Base-by-base conservation (phyloP, 2,888 invertebrate genomes). In the Drosophila ochracea region DNA sequence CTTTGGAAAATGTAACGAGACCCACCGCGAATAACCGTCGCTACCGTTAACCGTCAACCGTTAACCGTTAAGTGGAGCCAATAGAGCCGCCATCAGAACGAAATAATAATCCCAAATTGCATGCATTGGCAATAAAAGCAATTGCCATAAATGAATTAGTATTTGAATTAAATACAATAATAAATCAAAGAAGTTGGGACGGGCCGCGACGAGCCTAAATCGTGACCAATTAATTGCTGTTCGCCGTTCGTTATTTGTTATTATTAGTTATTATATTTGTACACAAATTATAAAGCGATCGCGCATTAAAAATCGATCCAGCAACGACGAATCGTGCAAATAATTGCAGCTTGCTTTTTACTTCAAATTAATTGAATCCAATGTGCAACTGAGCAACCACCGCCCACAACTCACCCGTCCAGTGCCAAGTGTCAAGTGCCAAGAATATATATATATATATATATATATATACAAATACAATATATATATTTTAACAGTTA, bases 251-350 rank as follows among this genome's bases (percentile, higher is more conserved):
- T 11, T 47, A 47, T 47, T 65, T 63, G 67, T 54, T 60, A 54
- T 35, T 35, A 35, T 76, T 67, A 52, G 70, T 63, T 70, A 66
- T 76, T 71, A 54, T 61, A 77, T 77, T 81, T 79, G 75, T 71
- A 89, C 72, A 78, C 75, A 80, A 89, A 90, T 89, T 89, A 89
- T 71, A 86, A 89, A 89, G 80, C 83, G 90, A 90, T 86, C 80
- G 81, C 66, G 85, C 72, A 85, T 86, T 86, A 86, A 90, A 86
- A 85, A 90, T 68, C 86, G 76, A 86, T 86, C 74, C 63, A 49
- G 28, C 66, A 28, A 47, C 65, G 35, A 31, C 58, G 50, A 74
- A 59, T 61, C 72, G 83, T 85, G 86, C 83, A 83, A 86, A 80
- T 83, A 83, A 83, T 86, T 86, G 68, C 58, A 61, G 57, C 77